phyloP scores from a whole-genome alignment of 2,888 invertebrate species.

The Tetrapedia diversipes region DNA sequence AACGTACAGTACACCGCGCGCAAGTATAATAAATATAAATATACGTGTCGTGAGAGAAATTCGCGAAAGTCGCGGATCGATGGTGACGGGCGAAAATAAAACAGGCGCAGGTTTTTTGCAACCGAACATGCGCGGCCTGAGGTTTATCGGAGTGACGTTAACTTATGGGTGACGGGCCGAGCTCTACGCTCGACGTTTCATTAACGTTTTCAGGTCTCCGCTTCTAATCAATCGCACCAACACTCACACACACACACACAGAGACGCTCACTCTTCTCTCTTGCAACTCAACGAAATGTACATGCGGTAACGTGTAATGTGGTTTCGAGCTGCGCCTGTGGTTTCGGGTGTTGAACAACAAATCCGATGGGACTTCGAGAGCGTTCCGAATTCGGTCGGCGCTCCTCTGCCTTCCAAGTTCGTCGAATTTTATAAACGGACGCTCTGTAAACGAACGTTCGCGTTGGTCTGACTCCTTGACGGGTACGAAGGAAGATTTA shows the following conservation, averaged over 20 bases:
- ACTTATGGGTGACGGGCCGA: constrained; percentile 18
- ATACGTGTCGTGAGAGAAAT: no score
- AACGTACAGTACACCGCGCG: no score
- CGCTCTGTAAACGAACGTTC: no score
- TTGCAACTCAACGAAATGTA: constrained; percentile 53
- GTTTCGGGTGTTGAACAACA: constrained; percentile 68
- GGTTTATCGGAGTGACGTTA: constrained; percentile 6
- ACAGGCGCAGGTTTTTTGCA: constrained; percentile 1
- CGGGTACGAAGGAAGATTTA: no score
- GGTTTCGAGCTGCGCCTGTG: constrained; percentile 62
- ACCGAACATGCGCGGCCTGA: neutral
- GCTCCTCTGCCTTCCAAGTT: constrained; percentile 45
- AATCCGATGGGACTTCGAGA: constrained; percentile 63
- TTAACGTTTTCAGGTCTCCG: constrained; percentile 62
- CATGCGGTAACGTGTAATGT: constrained; percentile 61
- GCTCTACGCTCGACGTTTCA: constrained; percentile 44
- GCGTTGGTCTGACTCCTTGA: no score
- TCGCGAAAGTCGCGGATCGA: no score
- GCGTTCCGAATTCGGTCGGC: constrained; percentile 47
- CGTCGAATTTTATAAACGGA: constrained; percentile 56
- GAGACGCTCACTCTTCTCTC: constrained; percentile 45
- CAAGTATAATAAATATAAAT: no score
- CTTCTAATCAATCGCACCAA: constrained; percentile 67
- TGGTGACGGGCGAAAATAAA: neutral
- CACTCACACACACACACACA: no score